Base-by-base conservation (phyloP, 2,888 invertebrate species). In the Pammene fasciana region DNA sequence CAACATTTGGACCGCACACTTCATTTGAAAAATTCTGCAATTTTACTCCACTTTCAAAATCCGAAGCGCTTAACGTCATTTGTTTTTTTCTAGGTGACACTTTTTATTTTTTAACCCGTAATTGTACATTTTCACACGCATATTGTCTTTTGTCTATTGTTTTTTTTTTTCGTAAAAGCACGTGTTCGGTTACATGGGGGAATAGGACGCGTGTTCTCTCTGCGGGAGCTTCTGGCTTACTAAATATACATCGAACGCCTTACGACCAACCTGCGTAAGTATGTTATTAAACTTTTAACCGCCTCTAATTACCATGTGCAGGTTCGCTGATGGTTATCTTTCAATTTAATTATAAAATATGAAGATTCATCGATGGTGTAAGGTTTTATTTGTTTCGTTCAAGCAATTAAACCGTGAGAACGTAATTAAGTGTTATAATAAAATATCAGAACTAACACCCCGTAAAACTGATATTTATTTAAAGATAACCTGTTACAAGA, bases 231-330 rank as follows among this genome's bases (percentile, higher is more conserved):
- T 68, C 67, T 68, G 71, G 46, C 67, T 38, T 52, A 74, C 74
- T 74, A 73, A 70, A 79, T 80, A 75, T 77, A 81, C 78, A 76
- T 74, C 43, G 76, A 84, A 79, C 80, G 79, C 52, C 43, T 59
- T n/a, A 48, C 70, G 54, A 55, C 55, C 54, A 61, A 48, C 41
- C 59, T 38, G 50, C 34, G 34, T 48, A 50, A 70, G 65, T 70
- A 67, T 70, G 70, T 70, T 67, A 70, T 70, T 70, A 70, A 70
- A 61, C 34, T 67, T 70, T 70, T 67, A 62, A 57, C 56, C 61
- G 67, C 48, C 54, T 66, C 45, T 70, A 66, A 70, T 67, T 70
- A 65, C 60, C 41, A 48, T 48, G 67, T 26, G 43, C 59, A 57
- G 67, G 67, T 65, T 67, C 50, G 11, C 67, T 62, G 56, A 61